Evolutionary conservation across 2,888 invertebrate genomes (phyloP), one percentile per base, ranked within the genome.

Genomic region (Alsophila aescularia): DNA sequence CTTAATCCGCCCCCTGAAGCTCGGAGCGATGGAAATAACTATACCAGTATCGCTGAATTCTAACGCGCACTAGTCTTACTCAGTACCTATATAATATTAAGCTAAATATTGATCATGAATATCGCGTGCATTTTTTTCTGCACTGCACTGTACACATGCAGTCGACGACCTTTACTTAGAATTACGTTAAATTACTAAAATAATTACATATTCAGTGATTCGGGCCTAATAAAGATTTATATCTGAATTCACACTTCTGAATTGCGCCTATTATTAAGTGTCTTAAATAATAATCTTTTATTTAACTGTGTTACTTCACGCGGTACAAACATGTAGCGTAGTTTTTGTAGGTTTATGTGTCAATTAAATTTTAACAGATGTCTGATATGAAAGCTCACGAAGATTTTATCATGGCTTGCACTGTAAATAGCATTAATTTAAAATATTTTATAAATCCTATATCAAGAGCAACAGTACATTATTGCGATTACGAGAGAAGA

Each of bases 171-270:
- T 29, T 6, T 12, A 21, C 7, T 13, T 39, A 9, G 29, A 36
- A 41, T 34, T 29, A 9, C 9, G 16, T 35, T 51, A 29, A 29
- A 45, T 31, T 14, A 47, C 12, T 42, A 43, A 36, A 48, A 56
- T 36, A 58, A 50, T 61, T 27, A 57, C 53, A 41, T 44, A 51
- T 58, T 62, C 52, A 57, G 15, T 51, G 24, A 24, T 24, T 24
- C 24, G 5, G 51, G 37, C 24, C 35, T 39, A 37, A 37, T 55
- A 51, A 44, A 57, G 59, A 62, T 62, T 48, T 34, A 39, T 52
- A 59, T 57, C 57, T 18, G 27, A 34, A 39, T 49, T 39, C 54
- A 49, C 49, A 54, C 54, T 53, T 48, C 1, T 15, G 13, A 21
- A 52, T 47, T 10, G 35, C 21, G 18, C 2, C 14, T 36, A 32